Percentiles rank a stretch among this genome's conserved stretches.
These are phyloP conservation scores for Rhagophthalmus giganteus DNA, from an alignment of 2,888 invertebrate genomes.

Conservation along the genomic window DNA sequence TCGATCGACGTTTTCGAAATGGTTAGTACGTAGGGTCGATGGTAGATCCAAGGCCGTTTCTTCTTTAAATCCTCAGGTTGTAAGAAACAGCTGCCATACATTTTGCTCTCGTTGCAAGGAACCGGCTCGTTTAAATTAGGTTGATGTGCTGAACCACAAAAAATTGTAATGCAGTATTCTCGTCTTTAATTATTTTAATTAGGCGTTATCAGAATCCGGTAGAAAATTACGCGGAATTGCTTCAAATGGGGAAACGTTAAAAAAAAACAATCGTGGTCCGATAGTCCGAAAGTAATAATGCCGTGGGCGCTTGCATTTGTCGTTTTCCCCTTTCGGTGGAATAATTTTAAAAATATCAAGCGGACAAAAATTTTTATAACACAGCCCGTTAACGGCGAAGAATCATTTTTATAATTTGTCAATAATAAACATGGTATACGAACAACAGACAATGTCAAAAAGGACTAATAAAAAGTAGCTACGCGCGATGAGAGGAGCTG, in stretches of 20 bases:
- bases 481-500: too few relatives aligned
- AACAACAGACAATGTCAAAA: too few relatives aligned
- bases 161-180: not conserved
- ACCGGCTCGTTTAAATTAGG: constrained; percentile 23
- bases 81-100: constrained; percentile 19
- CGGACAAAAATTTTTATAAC: too few relatives aligned
- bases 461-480: too few relatives aligned
- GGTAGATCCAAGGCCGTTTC: constrained; percentile 36
- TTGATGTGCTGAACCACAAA: constrained; percentile 11
- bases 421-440: too few relatives aligned
- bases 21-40: constrained; percentile 37
- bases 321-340: too few relatives aligned
- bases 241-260: not conserved
- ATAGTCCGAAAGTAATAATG: not conserved
- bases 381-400: too few relatives aligned
- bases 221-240: not conserved
- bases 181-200: constrained; percentile 18
- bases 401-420: too few relatives aligned
- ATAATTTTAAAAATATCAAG: too few relatives aligned
- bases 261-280: too few relatives aligned
- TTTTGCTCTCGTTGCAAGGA: constrained; percentile 20
- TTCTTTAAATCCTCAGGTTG: constrained; percentile 22
- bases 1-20: constrained; percentile 33
- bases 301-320: too few relatives aligned
- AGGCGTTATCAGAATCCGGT: not conserved